Evolutionary conservation across 2,113 vertebrate species (phyloP).

Genomic region (Halichoeres trimaculatus): DNA sequence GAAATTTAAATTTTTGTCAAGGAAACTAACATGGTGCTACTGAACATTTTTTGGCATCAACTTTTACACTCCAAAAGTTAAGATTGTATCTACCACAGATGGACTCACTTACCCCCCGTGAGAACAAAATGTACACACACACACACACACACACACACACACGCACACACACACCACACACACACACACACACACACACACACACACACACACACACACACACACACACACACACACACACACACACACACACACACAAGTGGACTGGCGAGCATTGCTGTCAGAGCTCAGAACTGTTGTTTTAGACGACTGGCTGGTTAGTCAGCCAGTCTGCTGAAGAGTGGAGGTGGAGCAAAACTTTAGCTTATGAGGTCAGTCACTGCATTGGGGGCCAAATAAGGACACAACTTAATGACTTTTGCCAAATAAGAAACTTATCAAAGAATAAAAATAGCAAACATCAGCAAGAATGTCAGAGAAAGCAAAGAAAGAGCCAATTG

Average conservation of each 20-base stretch:
- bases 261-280: background rate
- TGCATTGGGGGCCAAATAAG: background rate
- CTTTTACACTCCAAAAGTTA: background rate
- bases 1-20: background rate
- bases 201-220: background rate
- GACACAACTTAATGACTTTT: background rate
- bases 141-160: background rate
- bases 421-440: too few species aligned
- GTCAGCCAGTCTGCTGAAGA: conserved; percentile 2
- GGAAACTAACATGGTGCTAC: background rate
- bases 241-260: background rate
- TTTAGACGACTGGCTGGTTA: conserved; percentile 3
- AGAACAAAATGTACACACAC: background rate
- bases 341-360: conserved; percentile 7
- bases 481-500: background rate
- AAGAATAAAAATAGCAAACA: too few species aligned
- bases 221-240: too few species aligned
- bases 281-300: background rate
- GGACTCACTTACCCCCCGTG: background rate
- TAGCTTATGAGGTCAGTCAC: background rate
- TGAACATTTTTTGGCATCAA: background rate
- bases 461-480: too few species aligned
- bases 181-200: background rate
- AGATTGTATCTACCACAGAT: background rate
- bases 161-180: too few species aligned